A percentile compares a stretch with the other conserved stretches of the same genome.
These are phyloP conservation scores for Festucalex cinctus DNA, from an alignment of 2,113 vertebrate species.

Conservation along the genomic window DNA sequence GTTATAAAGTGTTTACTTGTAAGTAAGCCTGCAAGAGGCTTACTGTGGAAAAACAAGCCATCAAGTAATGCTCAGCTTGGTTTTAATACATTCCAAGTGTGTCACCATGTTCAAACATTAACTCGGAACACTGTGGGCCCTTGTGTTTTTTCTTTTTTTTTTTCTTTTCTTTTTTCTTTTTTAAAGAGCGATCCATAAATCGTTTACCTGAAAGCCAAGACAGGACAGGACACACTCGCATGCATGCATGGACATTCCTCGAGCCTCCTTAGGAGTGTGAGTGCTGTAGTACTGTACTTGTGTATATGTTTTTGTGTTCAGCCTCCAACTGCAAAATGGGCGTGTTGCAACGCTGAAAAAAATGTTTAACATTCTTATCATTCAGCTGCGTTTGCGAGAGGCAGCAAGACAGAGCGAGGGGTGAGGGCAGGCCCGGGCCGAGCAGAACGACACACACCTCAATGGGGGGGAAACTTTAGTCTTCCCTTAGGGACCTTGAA, in stretches of 20 bases:
- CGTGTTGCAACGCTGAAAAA: slow-evolving; percentile 46
- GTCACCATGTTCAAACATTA: slow-evolving; percentile 68
- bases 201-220: slow-evolving; percentile 48
- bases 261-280: neutral
- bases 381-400: slow-evolving; percentile 53
- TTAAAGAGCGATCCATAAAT: slow-evolving; percentile 41
- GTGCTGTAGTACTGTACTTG: slow-evolving; percentile 5
- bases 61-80: slow-evolving; percentile 20
- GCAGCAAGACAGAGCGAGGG: slow-evolving; percentile 42
- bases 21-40: slow-evolving; percentile 25
- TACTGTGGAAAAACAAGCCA: slow-evolving; percentile 42
- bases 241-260: neutral
- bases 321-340: slow-evolving; percentile 30
- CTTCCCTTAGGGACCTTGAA: neutral
- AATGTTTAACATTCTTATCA: slow-evolving; percentile 74
- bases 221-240: slow-evolving; percentile 31
- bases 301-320: slow-evolving; percentile 11
- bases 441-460: slow-evolving; percentile 53
- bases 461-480: neutral
- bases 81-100: slow-evolving; percentile 61
- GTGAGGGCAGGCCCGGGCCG: slow-evolving; percentile 64
- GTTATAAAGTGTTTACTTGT: slow-evolving; percentile 34
- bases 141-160: slow-evolving; percentile 19
- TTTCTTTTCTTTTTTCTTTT: neutral
- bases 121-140: slow-evolving; percentile 47